phyloP scores from a whole-genome alignment of 2,888 invertebrate genomes.

The Cataglyphis rosenhaueri region DNA sequence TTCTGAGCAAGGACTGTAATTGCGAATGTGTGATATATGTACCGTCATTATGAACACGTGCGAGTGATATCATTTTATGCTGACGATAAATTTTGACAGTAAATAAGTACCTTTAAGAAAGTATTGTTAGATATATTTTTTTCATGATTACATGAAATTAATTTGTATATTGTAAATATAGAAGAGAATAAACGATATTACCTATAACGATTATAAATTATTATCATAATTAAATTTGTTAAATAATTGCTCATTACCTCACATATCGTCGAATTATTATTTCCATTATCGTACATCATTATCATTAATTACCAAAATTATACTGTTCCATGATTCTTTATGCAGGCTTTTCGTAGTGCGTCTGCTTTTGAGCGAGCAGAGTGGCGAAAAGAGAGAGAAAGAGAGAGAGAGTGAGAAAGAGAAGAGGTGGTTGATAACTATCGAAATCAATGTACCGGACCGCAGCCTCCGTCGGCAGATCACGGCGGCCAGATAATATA shows the following conservation, averaged over 20 bases:
- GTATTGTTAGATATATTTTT: not conserved
- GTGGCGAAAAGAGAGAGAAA: not conserved
- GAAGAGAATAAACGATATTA: constrained; percentile 10
- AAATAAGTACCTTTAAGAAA: not conserved
- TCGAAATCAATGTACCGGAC: constrained; percentile 71
- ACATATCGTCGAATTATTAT: constrained; percentile 32
- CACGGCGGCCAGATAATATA: constrained; percentile 38
- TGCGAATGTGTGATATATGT: not conserved
- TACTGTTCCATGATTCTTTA: constrained; percentile 20
- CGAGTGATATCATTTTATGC: not conserved
- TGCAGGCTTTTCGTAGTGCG: constrained; percentile 14
- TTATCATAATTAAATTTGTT: constrained; percentile 33
- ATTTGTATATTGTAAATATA: not conserved
- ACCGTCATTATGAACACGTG: not conserved
- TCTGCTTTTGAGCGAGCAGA: constrained; percentile 4
- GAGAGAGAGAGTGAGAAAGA: constrained; percentile 20
- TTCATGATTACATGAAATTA: not conserved
- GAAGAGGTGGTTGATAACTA: constrained; percentile 63
- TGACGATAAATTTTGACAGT: not conserved
- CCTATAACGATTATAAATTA: constrained; percentile 39
- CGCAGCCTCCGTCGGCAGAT: constrained; percentile 69
- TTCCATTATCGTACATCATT: constrained; percentile 46
- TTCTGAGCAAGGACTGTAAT: not conserved
- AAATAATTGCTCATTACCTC: constrained; percentile 50
- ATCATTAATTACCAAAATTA: constrained; percentile 53